phyloP scores from a whole-genome alignment of 1,140 invertebrate genomes.

The Coptotermes formosanus region DNA sequence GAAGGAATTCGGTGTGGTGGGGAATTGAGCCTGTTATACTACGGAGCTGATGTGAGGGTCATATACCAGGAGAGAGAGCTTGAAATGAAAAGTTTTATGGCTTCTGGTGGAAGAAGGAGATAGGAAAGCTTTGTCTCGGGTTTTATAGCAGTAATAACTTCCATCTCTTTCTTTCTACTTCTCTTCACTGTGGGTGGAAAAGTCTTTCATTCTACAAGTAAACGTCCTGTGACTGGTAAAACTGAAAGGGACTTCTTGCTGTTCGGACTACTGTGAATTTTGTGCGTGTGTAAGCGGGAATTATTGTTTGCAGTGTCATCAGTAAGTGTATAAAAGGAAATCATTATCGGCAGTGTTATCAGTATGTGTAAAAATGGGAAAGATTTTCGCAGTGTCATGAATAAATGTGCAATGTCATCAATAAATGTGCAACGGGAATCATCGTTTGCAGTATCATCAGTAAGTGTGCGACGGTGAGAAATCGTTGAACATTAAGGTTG shows the following conservation, averaged over 20 bases:
- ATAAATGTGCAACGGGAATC: no score
- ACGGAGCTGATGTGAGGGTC: background rate
- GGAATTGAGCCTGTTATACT: background rate
- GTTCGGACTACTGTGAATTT: background rate
- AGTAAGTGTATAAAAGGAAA: no score
- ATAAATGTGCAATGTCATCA: background rate
- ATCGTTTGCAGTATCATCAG: no score
- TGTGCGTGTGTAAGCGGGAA: background rate
- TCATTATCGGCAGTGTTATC: no score
- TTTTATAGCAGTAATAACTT: background rate
- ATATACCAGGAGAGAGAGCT: background rate
- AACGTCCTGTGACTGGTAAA: background rate
- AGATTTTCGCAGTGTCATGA: no score
- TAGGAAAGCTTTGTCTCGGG: background rate
- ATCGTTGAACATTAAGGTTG: no score
- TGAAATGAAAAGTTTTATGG: slow-evolving; percentile 17
- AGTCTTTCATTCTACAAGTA: background rate
- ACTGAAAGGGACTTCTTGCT: background rate
- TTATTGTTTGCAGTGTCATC: background rate
- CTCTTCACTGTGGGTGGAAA: background rate
- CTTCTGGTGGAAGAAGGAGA: background rate
- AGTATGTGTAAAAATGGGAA: no score
- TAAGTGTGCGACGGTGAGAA: no score
- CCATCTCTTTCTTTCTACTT: background rate
- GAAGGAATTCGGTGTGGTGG: background rate